A percentile compares a stretch with the other conserved stretches of the same genome.
Evolutionary conservation across 2,888 invertebrate genomes (phyloP).

Genomic region (Cordilura impudica): DNA sequence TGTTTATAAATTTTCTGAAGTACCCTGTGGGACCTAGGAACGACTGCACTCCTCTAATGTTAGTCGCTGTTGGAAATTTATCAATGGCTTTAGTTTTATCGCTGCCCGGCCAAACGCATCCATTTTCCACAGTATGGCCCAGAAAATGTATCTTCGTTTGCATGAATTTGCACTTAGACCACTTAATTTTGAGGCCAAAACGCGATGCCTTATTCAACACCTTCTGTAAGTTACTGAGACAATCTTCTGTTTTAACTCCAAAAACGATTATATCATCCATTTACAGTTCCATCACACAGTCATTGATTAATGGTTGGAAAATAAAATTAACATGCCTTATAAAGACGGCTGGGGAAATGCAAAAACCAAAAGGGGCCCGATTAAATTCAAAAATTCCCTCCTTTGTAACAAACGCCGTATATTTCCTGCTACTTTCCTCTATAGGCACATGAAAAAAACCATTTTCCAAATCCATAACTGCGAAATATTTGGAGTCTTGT

Average conservation of each 20-base stretch:
- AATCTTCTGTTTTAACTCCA: background rate
- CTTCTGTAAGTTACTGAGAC: background rate
- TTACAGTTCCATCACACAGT: conserved; percentile 28
- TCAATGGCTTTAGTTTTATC: background rate
- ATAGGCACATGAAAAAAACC: conserved; percentile 51
- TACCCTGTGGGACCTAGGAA: no score
- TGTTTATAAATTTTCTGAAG: no score
- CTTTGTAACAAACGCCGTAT: conserved; percentile 30
- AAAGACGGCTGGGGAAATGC: conserved; percentile 41
- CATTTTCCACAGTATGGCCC: background rate
- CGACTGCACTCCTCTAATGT: no score
- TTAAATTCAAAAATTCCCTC: conserved; percentile 36
- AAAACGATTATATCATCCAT: no score
- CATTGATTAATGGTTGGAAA: conserved; percentile 36
- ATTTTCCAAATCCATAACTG: conserved; percentile 53
- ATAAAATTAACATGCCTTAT: conserved; percentile 40
- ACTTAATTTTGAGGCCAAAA: conserved; percentile 8
- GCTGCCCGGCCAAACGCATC: background rate
- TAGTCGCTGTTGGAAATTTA: background rate
- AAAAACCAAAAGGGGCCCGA: conserved; percentile 41
- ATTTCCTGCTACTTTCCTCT: conserved; percentile 41
- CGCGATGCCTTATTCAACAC: conserved; percentile 2
- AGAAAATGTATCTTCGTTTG: background rate
- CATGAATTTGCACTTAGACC: conserved; percentile 19
- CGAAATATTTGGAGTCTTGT: conserved; percentile 39